A percentile compares a stretch with the other conserved stretches of the same genome.
Conservation (phyloP, 2,113 vertebrate genomes). For the Takifugu bimaculatus region DNA sequence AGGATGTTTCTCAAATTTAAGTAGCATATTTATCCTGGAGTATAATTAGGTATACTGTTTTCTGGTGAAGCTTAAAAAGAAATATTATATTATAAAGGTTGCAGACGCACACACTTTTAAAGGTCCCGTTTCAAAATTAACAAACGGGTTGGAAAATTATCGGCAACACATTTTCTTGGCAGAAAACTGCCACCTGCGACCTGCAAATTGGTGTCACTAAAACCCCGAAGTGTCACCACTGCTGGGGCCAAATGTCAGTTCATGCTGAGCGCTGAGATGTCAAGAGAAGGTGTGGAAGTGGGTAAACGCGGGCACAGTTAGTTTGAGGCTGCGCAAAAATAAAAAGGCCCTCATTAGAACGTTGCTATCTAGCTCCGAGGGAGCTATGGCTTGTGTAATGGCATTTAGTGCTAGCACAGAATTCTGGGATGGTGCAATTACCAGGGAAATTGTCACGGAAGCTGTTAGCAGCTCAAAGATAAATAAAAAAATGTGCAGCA, state of each 20-base stretch:
- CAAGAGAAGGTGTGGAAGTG: neutral
- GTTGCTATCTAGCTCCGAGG: conserved; percentile 43
- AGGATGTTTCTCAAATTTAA: too few relatives aligned
- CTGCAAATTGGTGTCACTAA: conserved; percentile 21
- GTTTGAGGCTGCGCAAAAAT: conserved; percentile 12
- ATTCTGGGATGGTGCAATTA: conserved; percentile 33
- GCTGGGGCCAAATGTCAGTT: conserved; percentile 14
- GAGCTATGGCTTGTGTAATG: conserved; percentile 42
- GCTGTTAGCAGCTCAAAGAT: conserved; percentile 9
- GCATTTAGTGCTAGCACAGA: conserved; percentile 20
- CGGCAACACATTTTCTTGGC: neutral
- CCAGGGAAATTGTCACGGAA: conserved; percentile 28
- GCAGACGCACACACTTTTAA: neutral
- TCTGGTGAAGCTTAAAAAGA: too few relatives aligned
- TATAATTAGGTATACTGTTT: too few relatives aligned
- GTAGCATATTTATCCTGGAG: too few relatives aligned
- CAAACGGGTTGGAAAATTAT: neutral
- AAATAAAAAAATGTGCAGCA: conserved; percentile 1
- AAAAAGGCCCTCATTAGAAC: conserved; percentile 43
- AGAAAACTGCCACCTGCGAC: conserved; percentile 17
- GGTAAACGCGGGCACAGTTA: neutral
- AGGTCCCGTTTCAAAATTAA: neutral
- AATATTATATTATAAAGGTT: too few relatives aligned
- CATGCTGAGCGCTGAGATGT: neutral
- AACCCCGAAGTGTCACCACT: neutral